These are phyloP conservation scores for Campoplex nolae DNA, from an alignment of 2,888 invertebrate genomes.

Conservation along the genomic window DNA sequence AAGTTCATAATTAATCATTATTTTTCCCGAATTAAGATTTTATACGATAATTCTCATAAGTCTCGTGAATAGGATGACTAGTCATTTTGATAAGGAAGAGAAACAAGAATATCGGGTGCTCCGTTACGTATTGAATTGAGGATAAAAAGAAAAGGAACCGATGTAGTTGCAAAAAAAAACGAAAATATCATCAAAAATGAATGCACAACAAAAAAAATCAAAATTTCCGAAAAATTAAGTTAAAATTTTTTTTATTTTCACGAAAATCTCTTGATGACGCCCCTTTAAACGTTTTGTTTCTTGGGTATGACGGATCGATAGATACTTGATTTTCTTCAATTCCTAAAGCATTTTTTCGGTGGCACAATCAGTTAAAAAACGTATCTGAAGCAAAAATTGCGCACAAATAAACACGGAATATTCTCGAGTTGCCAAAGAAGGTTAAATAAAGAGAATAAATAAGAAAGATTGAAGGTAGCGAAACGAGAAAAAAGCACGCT, in stretches of 20 bases:
- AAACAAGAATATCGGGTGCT: conserved; percentile 14
- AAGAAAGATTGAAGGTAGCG: background rate
- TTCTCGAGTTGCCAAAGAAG: conserved; percentile 54
- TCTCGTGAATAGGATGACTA: conserved; percentile 18
- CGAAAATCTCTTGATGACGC: too few relatives aligned
- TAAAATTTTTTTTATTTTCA: background rate
- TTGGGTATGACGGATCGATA: background rate
- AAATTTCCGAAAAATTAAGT: background rate
- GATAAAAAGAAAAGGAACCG: background rate
- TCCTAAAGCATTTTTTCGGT: conserved; percentile 42
- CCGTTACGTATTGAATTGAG: background rate
- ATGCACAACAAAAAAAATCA: background rate
- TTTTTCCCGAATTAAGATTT: conserved; percentile 48
- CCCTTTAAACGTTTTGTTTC: too few relatives aligned
- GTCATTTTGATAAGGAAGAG: conserved; percentile 42
- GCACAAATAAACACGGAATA: conserved; percentile 62
- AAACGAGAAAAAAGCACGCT: conserved; percentile 45
- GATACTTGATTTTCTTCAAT: background rate
- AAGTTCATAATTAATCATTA: conserved; percentile 48
- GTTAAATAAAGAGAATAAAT: conserved; percentile 9
- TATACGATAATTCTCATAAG: conserved; percentile 41
- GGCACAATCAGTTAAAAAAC: conserved; percentile 45
- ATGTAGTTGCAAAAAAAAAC: background rate
- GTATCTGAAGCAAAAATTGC: conserved; percentile 53
- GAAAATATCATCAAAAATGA: background rate